Percentiles rank a stretch among this genome's conserved stretches.
These are phyloP conservation scores for Zaprionus davidi DNA, from an alignment of 1,140 invertebrate species.

Conservation along the genomic window DNA sequence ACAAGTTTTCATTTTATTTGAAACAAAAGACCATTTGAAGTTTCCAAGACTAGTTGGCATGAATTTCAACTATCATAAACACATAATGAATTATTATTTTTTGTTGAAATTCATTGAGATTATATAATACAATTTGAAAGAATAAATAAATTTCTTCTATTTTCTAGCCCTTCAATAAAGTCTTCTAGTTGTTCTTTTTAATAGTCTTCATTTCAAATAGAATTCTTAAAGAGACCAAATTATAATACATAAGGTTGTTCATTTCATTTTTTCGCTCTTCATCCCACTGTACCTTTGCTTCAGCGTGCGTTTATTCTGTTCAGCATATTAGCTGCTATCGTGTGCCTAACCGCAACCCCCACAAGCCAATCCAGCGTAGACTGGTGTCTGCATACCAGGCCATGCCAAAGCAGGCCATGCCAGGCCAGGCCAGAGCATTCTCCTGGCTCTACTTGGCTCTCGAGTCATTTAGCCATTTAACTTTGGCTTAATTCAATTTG, in stretches of 20 bases:
- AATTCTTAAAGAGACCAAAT: not conserved
- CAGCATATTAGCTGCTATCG: conserved; percentile 81
- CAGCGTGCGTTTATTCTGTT: conserved; percentile 63
- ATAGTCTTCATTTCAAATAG: not conserved
- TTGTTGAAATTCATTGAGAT: too few species aligned
- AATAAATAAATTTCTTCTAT: too few species aligned
- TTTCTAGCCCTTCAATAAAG: not conserved
- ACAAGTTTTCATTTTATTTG: too few species aligned
- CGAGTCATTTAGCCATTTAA: conserved; percentile 83
- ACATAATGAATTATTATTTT: too few species aligned
- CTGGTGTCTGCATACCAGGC: conserved; percentile 25
- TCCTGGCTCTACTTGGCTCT: conserved; percentile 68
- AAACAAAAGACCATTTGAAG: too few species aligned
- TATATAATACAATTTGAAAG: too few species aligned
- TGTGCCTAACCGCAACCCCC: conserved; percentile 75
- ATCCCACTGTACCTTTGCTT: conserved; percentile 44
- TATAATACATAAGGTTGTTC: conserved; percentile 5
- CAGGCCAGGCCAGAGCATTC: conserved; percentile 1
- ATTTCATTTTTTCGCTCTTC: not conserved
- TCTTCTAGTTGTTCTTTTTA: not conserved
- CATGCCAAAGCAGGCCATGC: not conserved
- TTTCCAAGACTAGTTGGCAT: too few species aligned
- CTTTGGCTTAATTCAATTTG: conserved; percentile 84
- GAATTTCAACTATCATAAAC: too few species aligned
- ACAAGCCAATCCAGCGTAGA: conserved; percentile 22